Base-by-base conservation (phyloP, 1,140 invertebrate species). In the Macrobrachium nipponense region DNA sequence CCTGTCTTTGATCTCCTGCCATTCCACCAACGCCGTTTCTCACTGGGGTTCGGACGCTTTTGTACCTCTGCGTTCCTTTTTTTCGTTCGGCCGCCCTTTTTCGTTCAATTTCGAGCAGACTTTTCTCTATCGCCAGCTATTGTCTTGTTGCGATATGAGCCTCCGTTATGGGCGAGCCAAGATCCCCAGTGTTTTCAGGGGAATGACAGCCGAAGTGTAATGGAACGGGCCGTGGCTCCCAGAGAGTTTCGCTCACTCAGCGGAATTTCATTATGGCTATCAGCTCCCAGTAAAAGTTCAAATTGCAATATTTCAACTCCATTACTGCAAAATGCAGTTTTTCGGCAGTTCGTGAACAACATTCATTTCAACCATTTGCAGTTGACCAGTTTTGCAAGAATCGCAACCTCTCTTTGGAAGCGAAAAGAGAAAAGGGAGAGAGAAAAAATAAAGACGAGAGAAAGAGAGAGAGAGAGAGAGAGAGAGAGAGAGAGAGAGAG, bases 291-390 rank as follows among this genome's bases (percentile, higher is more conserved):
- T 83, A 83, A 83, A 83, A 83, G 82, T 83, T 83, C 82, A 83
- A 83, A 83, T 83, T 83, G 82, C 82, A 83, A 83, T 83, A 83
- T 83, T 83, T 83, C 82, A 83, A 83, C 82, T 83, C 82, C 82
- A 83, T 83, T 83, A 83, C 82, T 83, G 82, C 73, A 83, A 83
- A 83, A 83, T 83, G 82, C 59, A 83, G 82, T 83, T 83, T 83
- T 83, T 83, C 82, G 73, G 15, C 82, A 27, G 61, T 44, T 76
- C 73, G 73, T 83, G 82, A 83, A 83, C 82, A 76, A 73, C 62
- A 83, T 77, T 83, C 82, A 83, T 83, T 68, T 60, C 61, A 23
- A 64, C 72, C 64, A 76, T 76, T 83, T 61, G 76, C 73, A 76
- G 73, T 64, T 76, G 82, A 66, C 51, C 43, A 83, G 23, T 81